phyloP scores from a whole-genome alignment of 2,888 invertebrate species.

The Phaedon cochleariae region DNA sequence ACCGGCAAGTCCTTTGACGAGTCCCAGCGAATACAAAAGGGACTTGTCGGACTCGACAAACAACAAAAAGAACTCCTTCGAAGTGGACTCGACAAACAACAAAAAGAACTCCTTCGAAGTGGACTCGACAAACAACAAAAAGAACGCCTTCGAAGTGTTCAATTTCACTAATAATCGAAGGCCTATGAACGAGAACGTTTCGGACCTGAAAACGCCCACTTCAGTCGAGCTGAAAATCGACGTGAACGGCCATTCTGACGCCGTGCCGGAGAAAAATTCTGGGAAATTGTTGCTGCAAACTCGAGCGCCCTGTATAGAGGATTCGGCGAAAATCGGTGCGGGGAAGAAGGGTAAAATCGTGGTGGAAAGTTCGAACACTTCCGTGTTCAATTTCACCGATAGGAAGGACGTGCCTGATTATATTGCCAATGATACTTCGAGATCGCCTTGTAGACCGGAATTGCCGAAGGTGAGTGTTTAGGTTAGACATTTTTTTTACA shows the following conservation, averaged over 20 bases:
- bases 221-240: conserved; percentile 49
- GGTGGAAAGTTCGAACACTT: conserved; percentile 38
- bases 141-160: no score
- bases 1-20: no score
- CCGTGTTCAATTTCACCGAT: conserved; percentile 85
- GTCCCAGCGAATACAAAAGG: no score
- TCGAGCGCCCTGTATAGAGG: no score
- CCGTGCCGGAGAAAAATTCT: conserved; percentile 16
- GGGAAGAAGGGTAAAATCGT: conserved; percentile 44
- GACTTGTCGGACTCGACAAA: no score
- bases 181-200: no score
- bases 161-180: no score
- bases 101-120: no score
- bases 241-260: conserved; percentile 49
- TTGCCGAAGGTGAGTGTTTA: conserved; percentile 73
- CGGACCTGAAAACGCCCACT: conserved; percentile 40
- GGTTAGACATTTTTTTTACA: background rate
- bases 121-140: no score
- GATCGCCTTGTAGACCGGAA: conserved; percentile 72
- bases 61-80: no score
- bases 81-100: no score
- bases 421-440: conserved; percentile 86
- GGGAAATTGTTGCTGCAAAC: conserved; percentile 23
- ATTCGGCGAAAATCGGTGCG: no score
- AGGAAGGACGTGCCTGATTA: conserved; percentile 90